Evolutionary conservation across 2,113 vertebrate species (phyloP).

Genomic region (Podiceps cristatus): DNA sequence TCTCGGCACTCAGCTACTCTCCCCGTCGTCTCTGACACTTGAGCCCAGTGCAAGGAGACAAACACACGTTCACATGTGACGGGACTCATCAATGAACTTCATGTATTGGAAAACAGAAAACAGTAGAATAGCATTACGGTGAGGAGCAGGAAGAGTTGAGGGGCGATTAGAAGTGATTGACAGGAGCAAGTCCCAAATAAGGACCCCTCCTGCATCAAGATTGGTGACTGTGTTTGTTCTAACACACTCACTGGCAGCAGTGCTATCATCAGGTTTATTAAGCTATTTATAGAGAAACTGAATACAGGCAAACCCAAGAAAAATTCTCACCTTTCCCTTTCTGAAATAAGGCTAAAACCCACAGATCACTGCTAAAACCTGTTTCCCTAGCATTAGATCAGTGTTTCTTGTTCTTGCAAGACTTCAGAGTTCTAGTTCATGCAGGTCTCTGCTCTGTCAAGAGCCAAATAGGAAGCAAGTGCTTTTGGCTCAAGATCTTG

Average conservation of each 20-base stretch:
- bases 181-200: constrained; percentile 21
- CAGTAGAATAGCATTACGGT: neutral
- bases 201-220: neutral
- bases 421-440: neutral
- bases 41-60: neutral
- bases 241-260: constrained; percentile 13
- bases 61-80: neutral
- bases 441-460: neutral
- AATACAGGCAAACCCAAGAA: constrained; percentile 24
- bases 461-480: neutral
- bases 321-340: constrained; percentile 18
- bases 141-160: neutral
- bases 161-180: neutral
- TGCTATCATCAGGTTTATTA: neutral
- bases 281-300: constrained; percentile 61
- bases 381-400: neutral
- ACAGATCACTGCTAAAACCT: neutral
- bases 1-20: neutral
- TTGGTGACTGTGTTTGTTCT: constrained; percentile 17
- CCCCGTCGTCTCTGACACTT: neutral
- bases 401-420: neutral
- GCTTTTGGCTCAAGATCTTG: neutral
- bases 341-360: neutral
- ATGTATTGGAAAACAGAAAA: neutral
- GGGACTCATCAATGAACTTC: neutral